Conservation (phyloP, 2,888 invertebrate genomes). For the Eurytoma adleriae region DNA sequence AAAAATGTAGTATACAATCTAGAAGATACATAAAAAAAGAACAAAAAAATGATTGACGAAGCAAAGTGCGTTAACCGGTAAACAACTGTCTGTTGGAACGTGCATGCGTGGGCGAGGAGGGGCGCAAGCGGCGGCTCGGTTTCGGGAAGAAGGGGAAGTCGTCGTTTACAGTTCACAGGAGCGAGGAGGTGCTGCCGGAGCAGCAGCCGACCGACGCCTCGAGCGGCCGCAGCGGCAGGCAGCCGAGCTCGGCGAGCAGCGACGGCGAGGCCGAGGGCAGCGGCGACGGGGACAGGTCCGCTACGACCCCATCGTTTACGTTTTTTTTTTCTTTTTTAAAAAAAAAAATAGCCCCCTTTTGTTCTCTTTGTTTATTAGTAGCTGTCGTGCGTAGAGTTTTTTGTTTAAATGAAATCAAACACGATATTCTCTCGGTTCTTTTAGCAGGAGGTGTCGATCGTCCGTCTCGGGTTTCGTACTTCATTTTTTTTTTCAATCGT, state of each 20-base stretch:
- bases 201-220: constrained; percentile 81
- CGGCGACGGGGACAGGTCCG: constrained; percentile 91
- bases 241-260: constrained; percentile 95
- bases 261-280: constrained; percentile 92
- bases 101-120: constrained; percentile 80
- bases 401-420: no score
- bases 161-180: constrained; percentile 98
- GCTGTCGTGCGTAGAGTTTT: background rate
- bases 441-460: background rate
- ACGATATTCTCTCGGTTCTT: constrained; percentile 44
- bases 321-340: background rate
- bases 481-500: background rate
- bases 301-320: background rate
- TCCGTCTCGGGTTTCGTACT: background rate
- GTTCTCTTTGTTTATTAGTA: background rate
- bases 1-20: no score
- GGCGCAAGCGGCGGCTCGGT: constrained; percentile 95
- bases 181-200: constrained; percentile 96
- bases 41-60: constrained; percentile 58
- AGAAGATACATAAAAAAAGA: constrained; percentile 59
- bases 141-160: constrained; percentile 97
- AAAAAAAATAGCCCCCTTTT: background rate
- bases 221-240: constrained; percentile 79
- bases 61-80: constrained; percentile 60
- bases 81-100: constrained; percentile 73